A percentile compares a stretch with the other conserved stretches of the same genome.
phyloP scores from a whole-genome alignment of 2,888 invertebrate genomes.

The Carterocephalus palaemon region DNA sequence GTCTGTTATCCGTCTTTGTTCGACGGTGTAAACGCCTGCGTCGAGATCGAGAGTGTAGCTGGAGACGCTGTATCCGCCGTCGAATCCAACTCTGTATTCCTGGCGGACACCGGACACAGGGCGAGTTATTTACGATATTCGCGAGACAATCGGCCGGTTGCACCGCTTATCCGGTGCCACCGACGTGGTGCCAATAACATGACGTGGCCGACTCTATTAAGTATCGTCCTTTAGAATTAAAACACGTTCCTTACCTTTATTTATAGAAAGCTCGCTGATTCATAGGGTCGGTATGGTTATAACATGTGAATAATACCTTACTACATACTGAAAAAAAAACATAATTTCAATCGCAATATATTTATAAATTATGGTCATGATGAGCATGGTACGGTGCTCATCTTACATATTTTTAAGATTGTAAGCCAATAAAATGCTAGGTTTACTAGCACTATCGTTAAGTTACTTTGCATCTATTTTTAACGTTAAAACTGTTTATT shows the following conservation, averaged over 20 bases:
- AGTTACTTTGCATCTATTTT: no score
- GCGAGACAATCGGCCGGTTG: constrained; percentile 73
- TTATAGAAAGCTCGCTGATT: constrained; percentile 59
- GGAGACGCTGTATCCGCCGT: constrained; percentile 10
- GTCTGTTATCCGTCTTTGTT: constrained; percentile 32
- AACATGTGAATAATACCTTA: constrained; percentile 22
- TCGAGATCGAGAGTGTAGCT: constrained; percentile 15
- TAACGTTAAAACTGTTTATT: no score
- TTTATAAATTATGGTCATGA: constrained; percentile 12
- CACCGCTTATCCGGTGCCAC: constrained; percentile 73
- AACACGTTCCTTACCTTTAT: constrained; percentile 64
- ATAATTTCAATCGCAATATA: constrained; percentile 15
- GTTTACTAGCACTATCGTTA: no score
- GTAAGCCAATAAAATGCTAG: constrained; percentile 4
- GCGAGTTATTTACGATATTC: constrained; percentile 75
- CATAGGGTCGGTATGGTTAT: constrained; percentile 43
- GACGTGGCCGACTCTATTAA: constrained; percentile 75
- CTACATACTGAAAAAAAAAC: constrained; percentile 11
- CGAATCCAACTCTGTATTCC: constrained; percentile 64
- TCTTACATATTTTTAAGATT: constrained; percentile 8
- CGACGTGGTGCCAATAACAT: constrained; percentile 66
- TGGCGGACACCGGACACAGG: constrained; percentile 67
- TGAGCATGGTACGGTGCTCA: constrained; percentile 4
- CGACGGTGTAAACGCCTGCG: constrained; percentile 18
- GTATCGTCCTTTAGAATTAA: constrained; percentile 67